Conservation (phyloP, 2,113 vertebrate genomes). For the Galemys pyrenaicus region DNA sequence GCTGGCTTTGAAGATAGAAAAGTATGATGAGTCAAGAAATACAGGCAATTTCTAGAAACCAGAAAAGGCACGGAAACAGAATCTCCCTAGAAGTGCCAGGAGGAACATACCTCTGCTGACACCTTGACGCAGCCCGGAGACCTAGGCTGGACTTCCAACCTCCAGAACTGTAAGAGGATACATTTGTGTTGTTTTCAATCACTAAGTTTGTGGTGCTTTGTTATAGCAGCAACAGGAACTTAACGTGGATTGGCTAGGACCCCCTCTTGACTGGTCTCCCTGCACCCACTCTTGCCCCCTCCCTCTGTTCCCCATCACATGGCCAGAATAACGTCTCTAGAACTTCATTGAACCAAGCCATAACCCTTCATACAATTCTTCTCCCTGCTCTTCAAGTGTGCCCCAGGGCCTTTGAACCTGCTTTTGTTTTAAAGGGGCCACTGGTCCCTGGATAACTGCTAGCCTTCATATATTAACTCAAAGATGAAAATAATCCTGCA, state of each 20-base stretch:
- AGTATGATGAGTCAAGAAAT: background rate
- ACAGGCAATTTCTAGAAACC: background rate
- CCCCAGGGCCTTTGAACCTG: background rate
- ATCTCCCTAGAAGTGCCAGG: background rate
- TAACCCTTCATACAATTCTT: background rate
- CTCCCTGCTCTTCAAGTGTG: background rate
- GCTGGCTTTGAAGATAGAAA: slow-evolving; percentile 9
- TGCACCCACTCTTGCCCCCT: background rate
- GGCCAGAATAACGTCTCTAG: background rate
- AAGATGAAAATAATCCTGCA: background rate
- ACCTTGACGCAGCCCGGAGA: slow-evolving; percentile 17
- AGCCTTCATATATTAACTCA: background rate
- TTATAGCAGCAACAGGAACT: background rate
- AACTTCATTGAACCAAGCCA: background rate
- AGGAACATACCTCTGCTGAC: background rate
- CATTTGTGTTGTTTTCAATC: slow-evolving; percentile 12
- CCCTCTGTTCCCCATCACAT: background rate
- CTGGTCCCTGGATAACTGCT: too few species aligned
- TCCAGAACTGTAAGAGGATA: slow-evolving; percentile 31
- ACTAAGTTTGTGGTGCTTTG: background rate
- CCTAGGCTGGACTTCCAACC: background rate
- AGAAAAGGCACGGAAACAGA: background rate
- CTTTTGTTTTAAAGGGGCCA: too few species aligned
- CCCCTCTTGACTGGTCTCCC: background rate
- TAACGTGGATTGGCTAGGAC: background rate